These are phyloP conservation scores for Characodon lateralis DNA, from an alignment of 2,797 vertebrate genomes.

Conservation along the genomic window DNA sequence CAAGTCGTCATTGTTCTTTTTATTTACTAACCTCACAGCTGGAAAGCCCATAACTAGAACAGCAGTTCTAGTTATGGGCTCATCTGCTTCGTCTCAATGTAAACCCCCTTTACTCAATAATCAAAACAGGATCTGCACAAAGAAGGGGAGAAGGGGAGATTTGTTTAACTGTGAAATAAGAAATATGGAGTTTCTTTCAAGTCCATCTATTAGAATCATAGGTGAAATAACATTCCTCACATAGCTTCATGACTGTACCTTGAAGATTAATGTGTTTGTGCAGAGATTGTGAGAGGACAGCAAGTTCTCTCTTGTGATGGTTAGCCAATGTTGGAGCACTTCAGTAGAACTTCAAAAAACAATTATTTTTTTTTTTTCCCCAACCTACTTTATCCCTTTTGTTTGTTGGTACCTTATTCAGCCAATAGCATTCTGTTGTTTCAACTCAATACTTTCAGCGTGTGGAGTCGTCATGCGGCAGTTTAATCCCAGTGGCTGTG, in stretches of 20 bases:
- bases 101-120: slow-evolving; percentile 51
- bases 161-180: slow-evolving; percentile 49
- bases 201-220: slow-evolving; percentile 47
- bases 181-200: slow-evolving; percentile 61
- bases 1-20: slow-evolving; percentile 43
- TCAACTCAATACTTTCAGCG: slow-evolving; percentile 52
- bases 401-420: slow-evolving; percentile 35
- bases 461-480: slow-evolving; percentile 44
- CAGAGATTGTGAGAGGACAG: slow-evolving; percentile 50
- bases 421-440: slow-evolving; percentile 51
- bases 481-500: slow-evolving; percentile 56
- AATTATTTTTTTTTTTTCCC: neutral
- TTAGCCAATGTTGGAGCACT: slow-evolving; percentile 43
- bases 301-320: slow-evolving; percentile 7
- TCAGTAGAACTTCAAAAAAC: slow-evolving; percentile 17
- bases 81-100: slow-evolving; percentile 51
- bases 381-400: neutral
- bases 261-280: slow-evolving; percentile 72
- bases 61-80: slow-evolving; percentile 19
- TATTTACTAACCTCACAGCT: slow-evolving; percentile 41
- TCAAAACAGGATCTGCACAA: slow-evolving; percentile 28
- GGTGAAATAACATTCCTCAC: slow-evolving; percentile 68
- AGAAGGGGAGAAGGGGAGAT: slow-evolving; percentile 28
- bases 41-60: slow-evolving; percentile 17
- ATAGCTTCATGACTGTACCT: slow-evolving; percentile 64